Evolutionary conservation across 2,797 vertebrate genomes (phyloP).

Genomic region (Kryptopterus vitreolus): DNA sequence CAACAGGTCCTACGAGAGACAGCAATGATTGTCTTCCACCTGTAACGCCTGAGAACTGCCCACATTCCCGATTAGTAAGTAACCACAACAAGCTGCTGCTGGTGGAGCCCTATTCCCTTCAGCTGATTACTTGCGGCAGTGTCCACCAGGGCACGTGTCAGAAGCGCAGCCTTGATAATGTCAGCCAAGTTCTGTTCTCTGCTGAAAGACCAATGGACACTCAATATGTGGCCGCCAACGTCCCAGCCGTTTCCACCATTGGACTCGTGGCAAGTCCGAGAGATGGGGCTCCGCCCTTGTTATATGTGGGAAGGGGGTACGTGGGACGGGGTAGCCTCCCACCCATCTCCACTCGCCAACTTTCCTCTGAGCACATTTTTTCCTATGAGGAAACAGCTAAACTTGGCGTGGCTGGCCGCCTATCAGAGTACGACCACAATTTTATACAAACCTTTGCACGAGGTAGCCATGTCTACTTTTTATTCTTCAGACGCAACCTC

Average conservation of each 20-base stretch:
- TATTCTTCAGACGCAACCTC: conserved; percentile 91
- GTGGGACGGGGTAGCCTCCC: conserved; percentile 86
- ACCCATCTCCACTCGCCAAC: conserved; percentile 90
- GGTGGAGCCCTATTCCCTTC: conserved; percentile 77
- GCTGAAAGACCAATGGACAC: conserved; percentile 90
- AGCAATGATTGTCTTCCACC: conserved; percentile 94
- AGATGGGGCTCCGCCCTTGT: conserved; percentile 75
- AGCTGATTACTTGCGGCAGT: conserved; percentile 91
- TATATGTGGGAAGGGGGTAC: conserved; percentile 92
- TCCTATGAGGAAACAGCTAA: conserved; percentile 96
- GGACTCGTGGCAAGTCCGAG: conserved; percentile 83
- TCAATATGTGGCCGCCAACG: conserved; percentile 93
- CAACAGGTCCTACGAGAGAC: conserved; percentile 86
- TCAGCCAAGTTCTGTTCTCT: conserved; percentile 79
- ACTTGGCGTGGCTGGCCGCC: conserved; percentile 85
- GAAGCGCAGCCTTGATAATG: conserved; percentile 81
- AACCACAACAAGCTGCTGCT: conserved; percentile 94
- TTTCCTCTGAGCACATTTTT: conserved; percentile 84
- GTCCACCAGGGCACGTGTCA: conserved; percentile 94
- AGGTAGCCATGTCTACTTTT: conserved; percentile 83
- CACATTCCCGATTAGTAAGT: conserved; percentile 81
- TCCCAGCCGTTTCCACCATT: conserved; percentile 86
- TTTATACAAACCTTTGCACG: conserved; percentile 86
- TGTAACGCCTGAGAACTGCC: conserved; percentile 82
- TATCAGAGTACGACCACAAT: conserved; percentile 94